Evolutionary conservation across 1,140 invertebrate species (phyloP).

Genomic region (Linepithema humile): DNA sequence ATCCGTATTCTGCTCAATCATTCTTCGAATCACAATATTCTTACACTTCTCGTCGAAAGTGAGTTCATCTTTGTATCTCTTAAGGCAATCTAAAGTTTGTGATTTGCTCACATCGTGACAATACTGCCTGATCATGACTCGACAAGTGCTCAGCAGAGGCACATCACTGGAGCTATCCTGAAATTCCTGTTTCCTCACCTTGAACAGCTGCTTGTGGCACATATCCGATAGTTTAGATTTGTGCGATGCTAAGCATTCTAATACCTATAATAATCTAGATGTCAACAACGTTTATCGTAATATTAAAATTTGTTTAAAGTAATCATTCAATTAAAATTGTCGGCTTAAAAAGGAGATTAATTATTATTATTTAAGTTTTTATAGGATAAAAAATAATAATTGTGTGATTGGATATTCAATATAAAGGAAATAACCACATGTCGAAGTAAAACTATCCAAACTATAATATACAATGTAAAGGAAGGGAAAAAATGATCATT

Average conservation of each 20-base stretch:
- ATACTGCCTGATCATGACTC: slow-evolving; percentile 92
- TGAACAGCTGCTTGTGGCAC: slow-evolving; percentile 93
- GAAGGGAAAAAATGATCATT: slow-evolving; percentile 62
- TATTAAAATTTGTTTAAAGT: not conserved
- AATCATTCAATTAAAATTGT: not conserved
- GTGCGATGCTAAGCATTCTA: slow-evolving; percentile 94
- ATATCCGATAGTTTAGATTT: slow-evolving; percentile 87
- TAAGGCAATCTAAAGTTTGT: slow-evolving; percentile 90
- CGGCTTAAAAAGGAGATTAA: not conserved
- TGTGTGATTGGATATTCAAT: too few species aligned
- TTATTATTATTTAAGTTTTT: not conserved
- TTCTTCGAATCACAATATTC: slow-evolving; percentile 92
- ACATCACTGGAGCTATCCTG: slow-evolving; percentile 94
- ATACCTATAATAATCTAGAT: slow-evolving; percentile 84
- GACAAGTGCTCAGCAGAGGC: slow-evolving; percentile 92
- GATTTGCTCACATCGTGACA: slow-evolving; percentile 89
- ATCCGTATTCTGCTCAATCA: slow-evolving; percentile 97
- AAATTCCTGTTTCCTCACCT: slow-evolving; percentile 93
- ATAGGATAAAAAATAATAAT: slow-evolving; percentile 12
- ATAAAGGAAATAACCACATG: too few species aligned
- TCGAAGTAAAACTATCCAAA: too few species aligned
- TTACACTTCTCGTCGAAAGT: slow-evolving; percentile 95
- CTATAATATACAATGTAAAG: not conserved
- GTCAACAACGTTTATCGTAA: not conserved
- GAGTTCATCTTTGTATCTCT: slow-evolving; percentile 91